Evolutionary conservation across 2,113 vertebrate genomes (phyloP), one percentile per base, ranked within the genome.

Genomic region (Dasyornis broadbenti): DNA sequence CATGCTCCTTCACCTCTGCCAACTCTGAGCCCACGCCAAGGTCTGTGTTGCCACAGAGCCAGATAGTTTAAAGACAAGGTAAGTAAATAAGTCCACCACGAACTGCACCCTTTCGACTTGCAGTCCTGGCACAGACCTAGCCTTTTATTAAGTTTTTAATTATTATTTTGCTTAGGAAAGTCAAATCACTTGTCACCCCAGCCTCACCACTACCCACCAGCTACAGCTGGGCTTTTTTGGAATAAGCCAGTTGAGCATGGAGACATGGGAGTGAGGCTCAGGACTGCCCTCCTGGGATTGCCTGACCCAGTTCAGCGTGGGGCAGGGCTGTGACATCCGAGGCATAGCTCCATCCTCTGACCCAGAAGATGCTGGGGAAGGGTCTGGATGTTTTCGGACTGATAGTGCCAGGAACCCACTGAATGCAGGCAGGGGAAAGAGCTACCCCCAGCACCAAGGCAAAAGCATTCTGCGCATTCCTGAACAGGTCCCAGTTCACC

Each of bases 401-500:
- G 12, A 27, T 7, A 61, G 37, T 92, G 88, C 85, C 90, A 93
- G 64, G 35, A 95, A 81, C 49, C 21, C 11, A 2, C 72, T 93
- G 77, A 76, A 81, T 66, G 40, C 31, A 27, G 45, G 22, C 35
- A 0, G 69, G 23, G 40, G 16, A 77, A 94, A 40, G 3, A 2
- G 23, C 42, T 56, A 52, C 53, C 31, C 19, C 11, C 18, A 0
- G 64, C 57, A 77, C 52, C 47, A 6, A 42, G 60, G 78, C 73
- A 82, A 86, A 70, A 70, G 20, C 45, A 61, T 94, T 82, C 71
- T 72, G 61, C 8, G 7, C 90, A 97, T 95, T 92, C 82, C 89
- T 94, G 91, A 93, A 90, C 63, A 64, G 92, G 82, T 56, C 95
- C 96, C 95, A 69, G 85, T 52, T 97, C 93, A 96, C 97, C 83